phyloP scores from a whole-genome alignment of 2,113 vertebrate species.

The Dasyurus viverrinus region DNA sequence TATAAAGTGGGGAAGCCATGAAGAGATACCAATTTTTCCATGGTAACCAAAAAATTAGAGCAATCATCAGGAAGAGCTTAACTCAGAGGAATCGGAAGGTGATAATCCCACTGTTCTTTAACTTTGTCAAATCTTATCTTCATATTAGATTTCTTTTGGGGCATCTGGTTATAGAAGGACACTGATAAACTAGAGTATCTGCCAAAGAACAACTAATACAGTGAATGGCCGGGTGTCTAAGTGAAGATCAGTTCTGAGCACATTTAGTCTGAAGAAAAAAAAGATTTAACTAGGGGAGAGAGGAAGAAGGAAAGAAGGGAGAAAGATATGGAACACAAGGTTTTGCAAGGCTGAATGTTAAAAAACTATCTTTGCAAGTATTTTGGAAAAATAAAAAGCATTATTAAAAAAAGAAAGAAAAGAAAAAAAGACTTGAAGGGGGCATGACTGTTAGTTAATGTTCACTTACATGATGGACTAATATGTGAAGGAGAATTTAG shows the following conservation, averaged over 20 bases:
- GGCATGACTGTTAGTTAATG: neutral
- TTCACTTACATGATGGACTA: neutral
- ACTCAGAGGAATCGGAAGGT: neutral
- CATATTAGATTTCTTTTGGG: neutral
- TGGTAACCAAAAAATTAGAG: neutral
- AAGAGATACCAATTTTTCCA: neutral
- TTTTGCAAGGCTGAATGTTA: too few relatives aligned
- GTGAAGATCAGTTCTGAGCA: neutral
- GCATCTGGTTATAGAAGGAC: neutral
- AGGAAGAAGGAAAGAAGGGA: too few relatives aligned
- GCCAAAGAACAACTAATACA: neutral
- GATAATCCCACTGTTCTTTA: neutral
- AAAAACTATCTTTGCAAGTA: too few relatives aligned
- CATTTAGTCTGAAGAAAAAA: neutral
- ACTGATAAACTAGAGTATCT: neutral
- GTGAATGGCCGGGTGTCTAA: neutral
- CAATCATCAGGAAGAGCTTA: neutral
- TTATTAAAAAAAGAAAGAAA: too few relatives aligned
- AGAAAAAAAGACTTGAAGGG: neutral
- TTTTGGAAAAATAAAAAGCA: too few relatives aligned
- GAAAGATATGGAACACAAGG: too few relatives aligned
- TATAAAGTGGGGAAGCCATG: neutral
- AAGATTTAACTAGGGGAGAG: too few relatives aligned
- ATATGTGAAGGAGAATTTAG: neutral
- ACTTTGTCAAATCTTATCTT: neutral